These are phyloP conservation scores for Chiroxiphia lanceolata DNA, from an alignment of 2,797 vertebrate genomes.

Conservation along the genomic window DNA sequence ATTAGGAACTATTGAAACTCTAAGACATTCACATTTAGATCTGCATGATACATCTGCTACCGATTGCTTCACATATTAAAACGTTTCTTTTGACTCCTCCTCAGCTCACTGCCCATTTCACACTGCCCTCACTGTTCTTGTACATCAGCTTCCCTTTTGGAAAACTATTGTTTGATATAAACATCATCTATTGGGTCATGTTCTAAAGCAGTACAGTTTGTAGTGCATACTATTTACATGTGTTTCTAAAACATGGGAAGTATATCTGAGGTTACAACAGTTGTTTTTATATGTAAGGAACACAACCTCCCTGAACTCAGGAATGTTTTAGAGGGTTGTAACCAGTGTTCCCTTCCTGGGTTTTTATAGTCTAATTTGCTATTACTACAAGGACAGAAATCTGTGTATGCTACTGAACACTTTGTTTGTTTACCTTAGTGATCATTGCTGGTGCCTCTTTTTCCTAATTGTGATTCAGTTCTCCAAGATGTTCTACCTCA, in stretches of 20 bases:
- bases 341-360: background rate
- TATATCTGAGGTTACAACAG: background rate
- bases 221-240: background rate
- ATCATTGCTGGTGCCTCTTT: background rate
- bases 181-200: background rate
- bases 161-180: background rate
- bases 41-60: background rate
- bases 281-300: background rate
- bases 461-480: background rate
- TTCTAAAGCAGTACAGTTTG: background rate
- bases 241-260: background rate
- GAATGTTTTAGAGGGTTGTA: background rate
- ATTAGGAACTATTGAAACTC: background rate
- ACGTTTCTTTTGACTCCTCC: background rate
- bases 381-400: background rate
- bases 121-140: background rate
- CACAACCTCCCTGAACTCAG: background rate
- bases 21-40: accelerated
- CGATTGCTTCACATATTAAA: background rate
- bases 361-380: background rate
- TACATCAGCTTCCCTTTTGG: background rate
- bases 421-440: background rate
- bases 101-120: background rate
- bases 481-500: background rate
- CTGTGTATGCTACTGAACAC: background rate